Conservation (phyloP, 2,113 vertebrate species). For the Pomatostomus ruficeps region DNA sequence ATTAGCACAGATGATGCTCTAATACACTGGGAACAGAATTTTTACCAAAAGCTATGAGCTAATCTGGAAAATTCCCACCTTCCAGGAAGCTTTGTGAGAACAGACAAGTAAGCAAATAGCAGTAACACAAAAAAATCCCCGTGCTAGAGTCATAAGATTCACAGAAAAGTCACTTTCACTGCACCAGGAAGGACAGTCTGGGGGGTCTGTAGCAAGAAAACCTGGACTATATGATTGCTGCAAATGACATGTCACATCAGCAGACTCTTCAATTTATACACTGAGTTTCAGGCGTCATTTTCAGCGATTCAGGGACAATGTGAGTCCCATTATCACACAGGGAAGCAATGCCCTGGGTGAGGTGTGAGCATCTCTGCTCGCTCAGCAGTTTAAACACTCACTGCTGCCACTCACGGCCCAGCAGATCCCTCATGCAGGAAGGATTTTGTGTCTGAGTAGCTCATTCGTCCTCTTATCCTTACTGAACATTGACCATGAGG, state of each 20-base stretch:
- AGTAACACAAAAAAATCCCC: background rate
- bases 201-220: background rate
- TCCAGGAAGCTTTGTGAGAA: background rate
- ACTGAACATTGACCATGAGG: background rate
- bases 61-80: background rate
- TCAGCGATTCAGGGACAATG: background rate
- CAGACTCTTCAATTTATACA: background rate
- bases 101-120: background rate
- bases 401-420: background rate
- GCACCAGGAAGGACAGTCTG: background rate
- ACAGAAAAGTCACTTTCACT: background rate
- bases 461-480: background rate
- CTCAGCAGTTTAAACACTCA: background rate
- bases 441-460: background rate
- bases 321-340: background rate
- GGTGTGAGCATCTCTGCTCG: background rate
- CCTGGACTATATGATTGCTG: background rate
- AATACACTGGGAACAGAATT: background rate
- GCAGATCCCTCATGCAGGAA: background rate
- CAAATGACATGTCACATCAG: background rate
- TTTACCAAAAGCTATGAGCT: background rate
- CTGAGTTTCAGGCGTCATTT: background rate
- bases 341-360: background rate
- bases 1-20: background rate
- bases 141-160: background rate